Evolutionary conservation across 2,113 vertebrate species (phyloP).

Genomic region (Hyperoodon ampullatus): DNA sequence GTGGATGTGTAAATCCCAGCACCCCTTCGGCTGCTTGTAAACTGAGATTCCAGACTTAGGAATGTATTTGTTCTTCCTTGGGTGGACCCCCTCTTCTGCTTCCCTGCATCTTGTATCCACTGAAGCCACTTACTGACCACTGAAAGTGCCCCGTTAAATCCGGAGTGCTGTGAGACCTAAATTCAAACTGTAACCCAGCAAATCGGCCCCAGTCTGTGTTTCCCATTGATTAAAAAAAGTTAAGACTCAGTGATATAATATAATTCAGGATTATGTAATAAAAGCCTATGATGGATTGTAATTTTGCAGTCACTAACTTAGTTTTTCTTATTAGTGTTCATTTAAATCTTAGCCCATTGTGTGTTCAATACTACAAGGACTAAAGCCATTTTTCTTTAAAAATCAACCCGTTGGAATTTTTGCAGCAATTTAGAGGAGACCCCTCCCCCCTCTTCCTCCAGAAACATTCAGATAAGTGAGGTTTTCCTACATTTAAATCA

Average conservation of each 20-base stretch:
- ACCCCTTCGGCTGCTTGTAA: background rate
- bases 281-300: conserved; percentile 58
- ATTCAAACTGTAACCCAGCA: conserved; percentile 41
- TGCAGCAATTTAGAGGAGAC: background rate
- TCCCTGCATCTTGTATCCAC: background rate
- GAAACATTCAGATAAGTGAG: conserved; percentile 15
- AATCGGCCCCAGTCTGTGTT: conserved; percentile 50
- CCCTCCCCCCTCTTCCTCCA: background rate
- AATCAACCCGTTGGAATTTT: conserved; percentile 17
- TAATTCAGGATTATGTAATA: conserved; percentile 69
- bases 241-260: conserved; percentile 53
- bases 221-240: conserved; percentile 62
- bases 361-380: background rate
- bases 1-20: background rate
- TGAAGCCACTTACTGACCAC: conserved; percentile 3
- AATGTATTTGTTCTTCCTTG: background rate
- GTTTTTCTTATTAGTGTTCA: conserved; percentile 66
- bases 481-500: background rate
- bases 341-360: conserved; percentile 48
- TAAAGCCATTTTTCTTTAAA: background rate
- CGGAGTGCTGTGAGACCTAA: background rate
- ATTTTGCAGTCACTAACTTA: conserved; percentile 68
- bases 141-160: conserved; percentile 31
- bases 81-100: background rate
- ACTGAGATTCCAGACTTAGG: background rate